Base-by-base conservation (phyloP, 2,888 invertebrate species). In the Dilophus febrilis region DNA sequence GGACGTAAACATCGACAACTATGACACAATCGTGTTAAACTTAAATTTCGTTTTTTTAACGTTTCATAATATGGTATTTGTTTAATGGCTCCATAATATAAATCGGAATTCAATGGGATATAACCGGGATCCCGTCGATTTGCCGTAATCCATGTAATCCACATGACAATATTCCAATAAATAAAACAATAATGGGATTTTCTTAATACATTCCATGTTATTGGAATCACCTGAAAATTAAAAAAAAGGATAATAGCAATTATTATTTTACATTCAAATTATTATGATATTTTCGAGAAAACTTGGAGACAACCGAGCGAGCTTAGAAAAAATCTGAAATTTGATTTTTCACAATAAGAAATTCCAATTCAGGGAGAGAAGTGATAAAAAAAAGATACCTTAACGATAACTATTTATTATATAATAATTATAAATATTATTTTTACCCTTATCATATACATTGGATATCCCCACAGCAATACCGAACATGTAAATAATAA, bases 11-110 rank as follows among this genome's bases (percentile, higher is more conserved):
- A 87, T 40, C 86, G 74, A 54, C 91, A 92, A 35, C 90, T 90
- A 55, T 92, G 91, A 53, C 92, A 92, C 3, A 92, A 64, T 39
- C 87, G 68, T 17, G 84, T 84, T 33, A 86, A 61, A 44, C 85
- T 74, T 3, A 78, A 72, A 50, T 85, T 83, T 30, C 88, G 71
- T 51, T 87, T 85, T 64, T 87, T 88, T 77, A 87, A 85, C 55
- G 90, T 90, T 57, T 88, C 88, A 51, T 83, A 88, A 57, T 86
- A 87, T 0, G 90, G 88, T 48, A 90, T 88, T 65, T 90, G 85
- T 57, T 86, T 80, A 45, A 92, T 90, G 16, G 87, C 86, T 48
- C 84, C 68, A 53, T 87, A 83, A 56, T 92, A 92, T 3, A 85
- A 83, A 50, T 90, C 88, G 0, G 87, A 83, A 57, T 90, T 88